These are phyloP conservation scores for Noctua pronuba DNA, from an alignment of 2,888 invertebrate genomes.

Conservation along the genomic window DNA sequence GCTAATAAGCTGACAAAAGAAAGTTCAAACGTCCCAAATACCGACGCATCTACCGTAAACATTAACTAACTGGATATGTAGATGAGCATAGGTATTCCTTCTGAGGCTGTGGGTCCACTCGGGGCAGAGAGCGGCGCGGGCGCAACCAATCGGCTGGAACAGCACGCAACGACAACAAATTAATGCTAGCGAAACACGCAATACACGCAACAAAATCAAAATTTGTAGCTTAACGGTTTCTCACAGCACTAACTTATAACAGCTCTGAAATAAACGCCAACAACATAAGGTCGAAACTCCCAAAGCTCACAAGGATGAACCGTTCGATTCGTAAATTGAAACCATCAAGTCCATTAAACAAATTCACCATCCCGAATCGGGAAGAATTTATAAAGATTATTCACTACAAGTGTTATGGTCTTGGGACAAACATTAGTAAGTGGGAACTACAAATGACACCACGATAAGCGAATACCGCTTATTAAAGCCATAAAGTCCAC, in stretches of 20 bases:
- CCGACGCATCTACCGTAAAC: constrained; percentile 74
- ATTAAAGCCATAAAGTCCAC: constrained; percentile 72
- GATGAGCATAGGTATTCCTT: constrained; percentile 73
- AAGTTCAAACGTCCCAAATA: constrained; percentile 76
- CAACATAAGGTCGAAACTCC: constrained; percentile 43
- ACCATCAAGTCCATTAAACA: constrained; percentile 49
- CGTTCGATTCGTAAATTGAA: constrained; percentile 55
- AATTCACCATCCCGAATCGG: constrained; percentile 56
- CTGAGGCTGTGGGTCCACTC: constrained; percentile 73
- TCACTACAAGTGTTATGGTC: constrained; percentile 40
- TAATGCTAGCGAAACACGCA: constrained; percentile 79
- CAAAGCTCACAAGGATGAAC: constrained; percentile 24
- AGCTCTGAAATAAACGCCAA: constrained; percentile 21
- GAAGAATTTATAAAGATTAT: constrained; percentile 44
- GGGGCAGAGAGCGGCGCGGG: constrained; percentile 68
- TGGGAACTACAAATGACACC: constrained; percentile 76
- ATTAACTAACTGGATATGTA: constrained; percentile 75
- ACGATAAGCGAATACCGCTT: constrained; percentile 76
- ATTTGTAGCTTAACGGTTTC: constrained; percentile 73
- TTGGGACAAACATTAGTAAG: constrained; percentile 62
- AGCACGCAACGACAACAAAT: constrained; percentile 74
- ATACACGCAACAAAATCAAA: constrained; percentile 70
- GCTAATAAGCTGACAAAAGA: constrained; percentile 66
- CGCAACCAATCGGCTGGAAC: constrained; percentile 79
- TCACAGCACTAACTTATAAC: constrained; percentile 34